Percentiles rank a stretch among this genome's conserved stretches.
These are phyloP conservation scores for Crocuta crocuta DNA, from an alignment of 2,113 vertebrate species.

Conservation along the genomic window DNA sequence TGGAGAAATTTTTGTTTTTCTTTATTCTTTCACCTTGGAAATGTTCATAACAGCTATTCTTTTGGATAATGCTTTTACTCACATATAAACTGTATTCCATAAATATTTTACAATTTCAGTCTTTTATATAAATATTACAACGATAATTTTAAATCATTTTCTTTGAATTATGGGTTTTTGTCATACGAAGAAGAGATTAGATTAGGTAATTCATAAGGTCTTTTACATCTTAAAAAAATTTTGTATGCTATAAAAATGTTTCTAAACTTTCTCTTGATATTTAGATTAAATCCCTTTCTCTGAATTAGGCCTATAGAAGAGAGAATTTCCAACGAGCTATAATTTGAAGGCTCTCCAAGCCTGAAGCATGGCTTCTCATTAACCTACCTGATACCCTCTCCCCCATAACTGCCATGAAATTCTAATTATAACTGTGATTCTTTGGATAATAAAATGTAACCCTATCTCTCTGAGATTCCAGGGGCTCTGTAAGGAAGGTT, in stretches of 20 bases:
- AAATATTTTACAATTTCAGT: background rate
- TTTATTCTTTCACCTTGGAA: background rate
- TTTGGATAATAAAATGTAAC: background rate
- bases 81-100: background rate
- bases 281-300: background rate
- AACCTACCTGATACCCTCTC: background rate
- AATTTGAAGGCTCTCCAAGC: background rate
- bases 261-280: background rate
- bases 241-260: background rate
- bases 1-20: background rate
- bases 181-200: background rate
- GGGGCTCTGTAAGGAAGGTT: background rate
- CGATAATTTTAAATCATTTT: background rate
- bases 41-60: background rate
- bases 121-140: background rate
- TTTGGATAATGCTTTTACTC: constrained; percentile 4
- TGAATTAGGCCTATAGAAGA: background rate
- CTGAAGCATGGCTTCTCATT: background rate
- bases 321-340: background rate
- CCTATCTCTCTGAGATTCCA: background rate
- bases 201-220: background rate
- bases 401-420: background rate
- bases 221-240: background rate
- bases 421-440: background rate
- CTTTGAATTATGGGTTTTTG: background rate